These are phyloP conservation scores for Catostomus latipinnis DNA, from an alignment of 2,797 vertebrate species.

Conservation along the genomic window DNA sequence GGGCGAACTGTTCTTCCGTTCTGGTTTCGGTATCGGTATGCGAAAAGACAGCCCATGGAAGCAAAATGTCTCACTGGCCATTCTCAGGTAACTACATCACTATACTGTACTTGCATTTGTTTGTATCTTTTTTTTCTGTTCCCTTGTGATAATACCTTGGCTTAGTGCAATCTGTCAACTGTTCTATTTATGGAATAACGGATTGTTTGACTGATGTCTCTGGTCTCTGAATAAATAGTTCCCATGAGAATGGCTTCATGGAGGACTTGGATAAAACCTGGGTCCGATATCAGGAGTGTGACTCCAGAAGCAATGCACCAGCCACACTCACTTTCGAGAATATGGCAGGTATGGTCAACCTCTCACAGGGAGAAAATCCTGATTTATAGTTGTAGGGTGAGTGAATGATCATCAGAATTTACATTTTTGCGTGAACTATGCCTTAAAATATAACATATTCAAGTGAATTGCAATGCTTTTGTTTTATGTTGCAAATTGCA, in stretches of 20 bases:
- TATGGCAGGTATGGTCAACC: constrained; percentile 94
- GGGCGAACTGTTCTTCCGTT: constrained; percentile 99
- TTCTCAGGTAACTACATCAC: constrained; percentile 87
- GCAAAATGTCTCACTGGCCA: constrained; percentile 95
- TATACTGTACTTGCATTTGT: not conserved
- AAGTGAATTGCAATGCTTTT: no score
- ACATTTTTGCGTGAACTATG: no score
- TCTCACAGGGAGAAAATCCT: no score
- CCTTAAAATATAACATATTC: no score
- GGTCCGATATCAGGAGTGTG: constrained; percentile 99
- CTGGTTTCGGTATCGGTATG: constrained; percentile 98
- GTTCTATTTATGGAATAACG: constrained; percentile 34
- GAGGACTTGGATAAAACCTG: constrained; percentile 99
- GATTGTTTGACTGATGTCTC: constrained; percentile 14
- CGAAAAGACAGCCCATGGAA: constrained; percentile 99
- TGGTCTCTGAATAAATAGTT: constrained; percentile 76
- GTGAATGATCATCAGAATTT: no score
- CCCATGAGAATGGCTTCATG: constrained; percentile 99
- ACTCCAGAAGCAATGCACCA: constrained; percentile 99
- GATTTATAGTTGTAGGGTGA: no score
- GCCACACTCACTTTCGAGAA: constrained; percentile 99
- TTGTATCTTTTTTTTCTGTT: not conserved
- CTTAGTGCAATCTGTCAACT: constrained; percentile 18
- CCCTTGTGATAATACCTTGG: constrained; percentile 24
- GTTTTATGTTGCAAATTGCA: not conserved